Base-by-base conservation (phyloP, 1,140 invertebrate species). In the Bactericera cockerelli region DNA sequence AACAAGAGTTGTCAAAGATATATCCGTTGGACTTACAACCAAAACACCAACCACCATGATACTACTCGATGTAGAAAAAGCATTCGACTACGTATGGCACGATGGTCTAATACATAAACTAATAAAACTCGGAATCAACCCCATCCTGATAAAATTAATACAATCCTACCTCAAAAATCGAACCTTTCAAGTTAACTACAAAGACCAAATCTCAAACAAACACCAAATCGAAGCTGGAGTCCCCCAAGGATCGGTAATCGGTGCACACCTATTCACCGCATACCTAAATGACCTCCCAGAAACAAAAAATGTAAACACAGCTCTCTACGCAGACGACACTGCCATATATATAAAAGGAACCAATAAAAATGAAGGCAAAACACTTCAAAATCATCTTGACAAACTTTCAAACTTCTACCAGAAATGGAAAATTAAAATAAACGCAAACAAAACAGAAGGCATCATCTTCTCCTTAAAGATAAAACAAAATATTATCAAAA, bases 41-140 rank as follows among this genome's bases (percentile, higher is more conserved):
- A 63, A 64, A 16, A 67, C 59, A 55, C 58, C 53, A 14, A 70
- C 69, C 3, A 65, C 58, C 0, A 62, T 67, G 26, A 22, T 71
- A 0, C 60, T 72, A 16, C 63, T 74, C n/a, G 72, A 75, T 26
- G 63, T 74, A 1, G 65, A 67, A 57, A 73, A 74, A 62, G 70
- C 71, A 0, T 74, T 73, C 39, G 72, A 75, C 39, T 63, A 60
- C 53, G 67, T 71, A 0, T 72, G 71, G 70, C 60, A 67, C 10
- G 57, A 67, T 6, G 71, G 68, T 0, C 60, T 74, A 1, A 38
- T 71, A 0, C 64, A 65, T 16, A 73, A 70, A 63, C 22, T 54
- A 21, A 16, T 8, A 6, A n/a, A 25, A 42, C 14, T 14, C 13
- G 28, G 49, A 2, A 39, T 57, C 16, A 11, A 10, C 16, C 55